Evolutionary conservation across 2,888 invertebrate species (phyloP).

Genomic region (Chrysolina americana): DNA sequence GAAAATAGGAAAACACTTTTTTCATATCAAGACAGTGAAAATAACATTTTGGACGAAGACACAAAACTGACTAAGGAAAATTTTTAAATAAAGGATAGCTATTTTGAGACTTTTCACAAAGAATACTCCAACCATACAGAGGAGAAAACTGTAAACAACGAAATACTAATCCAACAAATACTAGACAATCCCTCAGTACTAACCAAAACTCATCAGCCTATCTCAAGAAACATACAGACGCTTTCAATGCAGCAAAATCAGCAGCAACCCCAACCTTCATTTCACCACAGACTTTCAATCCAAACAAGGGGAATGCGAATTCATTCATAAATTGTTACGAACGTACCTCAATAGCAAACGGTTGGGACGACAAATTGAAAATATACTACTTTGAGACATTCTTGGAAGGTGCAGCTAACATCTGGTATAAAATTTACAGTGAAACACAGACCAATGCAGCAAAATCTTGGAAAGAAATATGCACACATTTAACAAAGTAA

Average conservation of each 20-base stretch:
- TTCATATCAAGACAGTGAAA: not conserved
- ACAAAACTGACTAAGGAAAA: no score
- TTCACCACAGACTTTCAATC: conserved; percentile 35
- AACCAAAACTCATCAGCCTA: not conserved
- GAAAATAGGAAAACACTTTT: not conserved
- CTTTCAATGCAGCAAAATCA: not conserved
- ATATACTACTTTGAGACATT: conserved; percentile 27
- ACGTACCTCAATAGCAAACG: conserved; percentile 20
- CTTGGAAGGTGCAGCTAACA: conserved; percentile 31
- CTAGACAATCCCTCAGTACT: conserved; percentile 18
- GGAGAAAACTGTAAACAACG: not conserved
- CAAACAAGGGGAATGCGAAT: conserved; percentile 12
- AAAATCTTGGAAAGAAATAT: not conserved
- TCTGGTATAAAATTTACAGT: conserved; percentile 25
- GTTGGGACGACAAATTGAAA: conserved; percentile 31
- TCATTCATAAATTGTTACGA: not conserved
- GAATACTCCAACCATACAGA: not conserved
- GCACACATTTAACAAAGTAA: not conserved
- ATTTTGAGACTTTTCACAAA: no score
- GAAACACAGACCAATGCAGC: conserved; percentile 1
- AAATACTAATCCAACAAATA: not conserved
- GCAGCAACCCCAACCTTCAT: conserved; percentile 29
- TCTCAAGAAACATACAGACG: not conserved
- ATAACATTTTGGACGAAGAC: not conserved
- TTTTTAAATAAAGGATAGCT: not conserved